Evolutionary conservation across 2,113 vertebrate genomes (phyloP), one percentile per base, ranked within the genome.

Genomic region (Xyrauchen texanus): DNA sequence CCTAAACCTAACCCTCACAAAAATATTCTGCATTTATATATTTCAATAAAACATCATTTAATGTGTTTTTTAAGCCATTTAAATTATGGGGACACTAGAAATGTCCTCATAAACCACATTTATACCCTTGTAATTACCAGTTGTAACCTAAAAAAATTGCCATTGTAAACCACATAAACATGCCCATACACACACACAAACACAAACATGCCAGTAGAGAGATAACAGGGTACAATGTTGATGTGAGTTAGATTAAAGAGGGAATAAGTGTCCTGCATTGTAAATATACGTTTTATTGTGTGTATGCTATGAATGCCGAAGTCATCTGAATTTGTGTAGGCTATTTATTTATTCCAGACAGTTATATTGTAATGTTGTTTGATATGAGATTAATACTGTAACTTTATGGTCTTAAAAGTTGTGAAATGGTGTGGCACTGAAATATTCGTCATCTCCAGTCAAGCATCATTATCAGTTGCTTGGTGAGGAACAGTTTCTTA

Each of bases 401-500:
- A 5, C 5, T n/a, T 8, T 13, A 69, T 15, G 2, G 44, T 61
- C 44, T 21, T 13, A 11, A 47, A 47, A 16, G 44, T 68, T 13
- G 52, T 15, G 9, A 73, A 61, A 21, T 73, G 45, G 49, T 74
- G 45, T 15, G 46, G 13, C 10, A 15, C 44, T 74, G 16, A 34
- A 34, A 45, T 12, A 15, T 76, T 76, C 55, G 49, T 64, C 73
- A 52, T 76, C 73, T 76, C 16, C 21, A 55, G 21, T 76, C 61
- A 76, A 76, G 73, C 61, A 44, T 76, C 49, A 76, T 61, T 74
- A 63, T 74, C 71, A 63, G 6, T 44, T 53, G 11, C 73, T 76
- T 7, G 0, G 34, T 49, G 13, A 52, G 63, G 7, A 65, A 45
- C 47, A 52, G 21, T 49, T 76, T 60, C 61, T 65, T 76, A 76